Evolutionary conservation across 2,888 invertebrate genomes (phyloP).

Genomic region (Lithophane ornitopus): DNA sequence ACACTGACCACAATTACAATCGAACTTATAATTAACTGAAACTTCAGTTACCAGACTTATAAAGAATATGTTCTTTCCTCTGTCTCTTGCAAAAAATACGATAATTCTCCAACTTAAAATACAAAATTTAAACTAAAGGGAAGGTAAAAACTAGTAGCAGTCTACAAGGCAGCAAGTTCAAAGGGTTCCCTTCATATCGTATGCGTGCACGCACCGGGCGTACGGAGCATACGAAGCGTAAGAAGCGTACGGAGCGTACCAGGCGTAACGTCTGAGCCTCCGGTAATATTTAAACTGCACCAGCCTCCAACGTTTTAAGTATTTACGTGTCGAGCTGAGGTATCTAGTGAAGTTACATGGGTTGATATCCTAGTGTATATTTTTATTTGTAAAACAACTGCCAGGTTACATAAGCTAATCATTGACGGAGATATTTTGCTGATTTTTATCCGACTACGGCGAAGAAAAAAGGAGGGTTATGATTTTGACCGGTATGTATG

Average conservation of each 20-base stretch:
- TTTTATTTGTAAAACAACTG: background rate
- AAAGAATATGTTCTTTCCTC: background rate
- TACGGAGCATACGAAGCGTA: constrained; percentile 4
- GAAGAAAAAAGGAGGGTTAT: no score
- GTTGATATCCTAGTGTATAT: background rate
- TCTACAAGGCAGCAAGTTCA: constrained; percentile 39
- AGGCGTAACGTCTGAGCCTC: constrained; percentile 54
- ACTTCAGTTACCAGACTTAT: background rate
- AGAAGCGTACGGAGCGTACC: constrained; percentile 17
- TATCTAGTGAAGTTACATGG: background rate
- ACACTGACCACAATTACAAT: background rate
- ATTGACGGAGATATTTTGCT: background rate
- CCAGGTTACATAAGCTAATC: background rate
- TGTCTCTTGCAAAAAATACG: background rate
- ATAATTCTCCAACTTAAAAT: background rate
- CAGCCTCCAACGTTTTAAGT: constrained; percentile 19
- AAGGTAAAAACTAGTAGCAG: constrained; percentile 8
- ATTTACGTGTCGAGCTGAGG: background rate
- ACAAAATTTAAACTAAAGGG: background rate
- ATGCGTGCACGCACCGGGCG: constrained; percentile 70
- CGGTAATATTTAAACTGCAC: constrained; percentile 70
- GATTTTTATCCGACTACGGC: no score
- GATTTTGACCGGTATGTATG: no score
- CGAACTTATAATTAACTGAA: background rate
- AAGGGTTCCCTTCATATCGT: constrained; percentile 69